Evolutionary conservation across 2,797 vertebrate species (phyloP).

Genomic region (Myotis vivesi): DNA sequence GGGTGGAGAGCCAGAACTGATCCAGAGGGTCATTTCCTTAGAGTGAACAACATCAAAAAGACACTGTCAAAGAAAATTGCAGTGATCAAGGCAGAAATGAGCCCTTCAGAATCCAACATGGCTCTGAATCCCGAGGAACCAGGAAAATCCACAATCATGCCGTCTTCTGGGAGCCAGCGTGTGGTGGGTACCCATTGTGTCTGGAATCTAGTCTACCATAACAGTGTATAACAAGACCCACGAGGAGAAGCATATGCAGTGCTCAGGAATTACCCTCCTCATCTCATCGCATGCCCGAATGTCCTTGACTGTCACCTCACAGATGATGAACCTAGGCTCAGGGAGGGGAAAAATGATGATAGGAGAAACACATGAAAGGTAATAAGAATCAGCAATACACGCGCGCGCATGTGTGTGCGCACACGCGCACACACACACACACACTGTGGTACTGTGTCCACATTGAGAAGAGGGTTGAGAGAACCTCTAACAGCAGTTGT

Average conservation of each 20-base stretch:
- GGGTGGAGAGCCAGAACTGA: neutral
- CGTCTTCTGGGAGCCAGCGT: neutral
- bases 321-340: neutral
- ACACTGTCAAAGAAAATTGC: neutral
- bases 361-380: neutral
- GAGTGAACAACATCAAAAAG: slow-evolving; percentile 10
- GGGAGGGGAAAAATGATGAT: neutral
- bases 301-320: neutral
- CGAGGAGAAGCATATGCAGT: neutral
- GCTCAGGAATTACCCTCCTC: neutral
- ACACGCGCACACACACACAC: neutral
- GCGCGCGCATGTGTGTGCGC: no score
- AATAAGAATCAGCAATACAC: neutral
- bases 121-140: neutral
- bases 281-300: neutral
- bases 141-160: neutral
- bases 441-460: neutral
- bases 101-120: neutral
- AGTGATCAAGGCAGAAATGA: neutral
- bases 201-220: neutral
- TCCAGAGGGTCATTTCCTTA: neutral
- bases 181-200: neutral
- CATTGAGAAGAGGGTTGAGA: neutral
- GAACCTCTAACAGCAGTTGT: neutral
- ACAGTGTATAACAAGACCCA: neutral